Evolutionary conservation across 2,113 vertebrate species (phyloP).

Genomic region (Melanerpes formicivorus): DNA sequence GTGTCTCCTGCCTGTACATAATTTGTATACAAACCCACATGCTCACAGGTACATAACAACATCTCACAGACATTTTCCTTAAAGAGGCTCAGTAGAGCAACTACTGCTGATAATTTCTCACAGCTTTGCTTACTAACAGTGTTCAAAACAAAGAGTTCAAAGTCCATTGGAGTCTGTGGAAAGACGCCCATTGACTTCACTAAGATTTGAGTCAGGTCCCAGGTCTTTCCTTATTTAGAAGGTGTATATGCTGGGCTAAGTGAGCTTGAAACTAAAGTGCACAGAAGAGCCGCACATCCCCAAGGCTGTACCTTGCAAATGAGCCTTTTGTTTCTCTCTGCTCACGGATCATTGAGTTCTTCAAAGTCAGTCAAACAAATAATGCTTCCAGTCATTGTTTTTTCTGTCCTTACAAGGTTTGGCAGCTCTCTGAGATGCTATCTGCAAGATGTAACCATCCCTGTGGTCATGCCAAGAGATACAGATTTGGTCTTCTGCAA

Average conservation of each 20-base stretch:
- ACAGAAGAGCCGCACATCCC: neutral
- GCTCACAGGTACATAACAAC: neutral
- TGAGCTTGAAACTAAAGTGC: neutral
- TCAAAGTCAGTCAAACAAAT: constrained; percentile 42
- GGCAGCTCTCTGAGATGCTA: neutral
- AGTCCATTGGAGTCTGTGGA: constrained; percentile 24
- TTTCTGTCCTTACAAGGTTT: constrained; percentile 16
- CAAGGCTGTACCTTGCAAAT: constrained; percentile 28
- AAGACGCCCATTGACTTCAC: constrained; percentile 37
- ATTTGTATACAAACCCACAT: neutral
- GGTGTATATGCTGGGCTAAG: neutral
- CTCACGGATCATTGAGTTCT: neutral
- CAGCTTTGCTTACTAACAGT: constrained; percentile 15
- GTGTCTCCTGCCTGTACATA: neutral
- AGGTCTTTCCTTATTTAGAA: neutral
- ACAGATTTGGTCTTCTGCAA: neutral
- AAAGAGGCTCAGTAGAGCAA: neutral
- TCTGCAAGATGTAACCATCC: neutral
- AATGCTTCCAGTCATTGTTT: neutral
- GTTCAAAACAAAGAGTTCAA: neutral
- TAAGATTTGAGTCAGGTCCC: neutral
- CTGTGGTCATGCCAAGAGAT: neutral
- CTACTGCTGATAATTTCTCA: neutral
- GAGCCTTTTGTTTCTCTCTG: constrained; percentile 6
- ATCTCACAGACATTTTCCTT: neutral